Evolutionary conservation across 2,797 vertebrate genomes (phyloP).

Genomic region (Coccyzus lansbergi): DNA sequence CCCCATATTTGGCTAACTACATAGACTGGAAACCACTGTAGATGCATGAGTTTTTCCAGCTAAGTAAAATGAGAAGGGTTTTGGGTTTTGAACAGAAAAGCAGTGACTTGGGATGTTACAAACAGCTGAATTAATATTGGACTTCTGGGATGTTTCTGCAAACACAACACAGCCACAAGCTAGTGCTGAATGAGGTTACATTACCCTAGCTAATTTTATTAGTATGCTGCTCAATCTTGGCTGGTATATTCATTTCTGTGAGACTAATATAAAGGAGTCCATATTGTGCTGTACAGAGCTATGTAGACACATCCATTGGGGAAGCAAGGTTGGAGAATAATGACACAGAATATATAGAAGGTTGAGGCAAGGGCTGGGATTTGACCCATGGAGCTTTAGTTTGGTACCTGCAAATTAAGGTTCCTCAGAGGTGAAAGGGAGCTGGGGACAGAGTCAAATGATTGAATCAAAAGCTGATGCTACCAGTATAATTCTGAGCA

Average conservation of each 20-base stretch:
- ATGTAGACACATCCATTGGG: background rate
- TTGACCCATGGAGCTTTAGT: background rate
- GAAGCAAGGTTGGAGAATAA: background rate
- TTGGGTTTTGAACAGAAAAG: background rate
- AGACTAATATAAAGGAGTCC: background rate
- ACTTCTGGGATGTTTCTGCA: background rate
- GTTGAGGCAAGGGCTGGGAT: background rate
- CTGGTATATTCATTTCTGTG: background rate
- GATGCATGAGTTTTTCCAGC: conserved; percentile 1
- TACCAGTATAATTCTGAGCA: background rate
- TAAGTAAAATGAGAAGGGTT: conserved; percentile 31
- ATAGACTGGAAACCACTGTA: conserved; percentile 22
- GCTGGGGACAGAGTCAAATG: background rate
- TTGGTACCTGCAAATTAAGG: background rate
- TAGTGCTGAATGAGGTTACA: background rate
- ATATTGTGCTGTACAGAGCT: rapidly evolving
- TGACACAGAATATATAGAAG: rapidly evolving
- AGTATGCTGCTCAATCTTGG: background rate
- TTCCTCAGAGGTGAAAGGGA: background rate
- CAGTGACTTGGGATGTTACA: background rate
- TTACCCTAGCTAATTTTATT: conserved; percentile 3
- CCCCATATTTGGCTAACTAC: background rate
- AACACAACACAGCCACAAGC: background rate
- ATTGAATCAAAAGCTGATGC: background rate
- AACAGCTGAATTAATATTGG: conserved; percentile 26